Conservation (phyloP, 1,140 invertebrate species). For the Frieseomelitta varia region DNA sequence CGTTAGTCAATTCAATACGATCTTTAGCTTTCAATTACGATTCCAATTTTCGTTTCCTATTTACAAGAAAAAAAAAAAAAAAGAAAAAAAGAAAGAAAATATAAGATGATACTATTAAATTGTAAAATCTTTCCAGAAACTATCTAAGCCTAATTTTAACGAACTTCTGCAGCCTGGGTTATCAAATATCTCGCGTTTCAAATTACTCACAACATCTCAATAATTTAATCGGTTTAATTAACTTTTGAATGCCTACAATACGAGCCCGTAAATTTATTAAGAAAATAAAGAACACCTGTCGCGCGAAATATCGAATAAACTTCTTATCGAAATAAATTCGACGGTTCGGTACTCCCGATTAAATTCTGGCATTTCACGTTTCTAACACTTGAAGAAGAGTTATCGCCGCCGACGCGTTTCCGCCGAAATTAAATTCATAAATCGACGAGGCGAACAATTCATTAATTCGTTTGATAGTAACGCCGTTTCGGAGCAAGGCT, state of each 20-base stretch:
- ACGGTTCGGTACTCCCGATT: not conserved
- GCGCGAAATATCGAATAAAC: not conserved
- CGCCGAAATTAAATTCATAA: conserved; percentile 6
- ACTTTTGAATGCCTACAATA: not conserved
- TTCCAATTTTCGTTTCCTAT: not conserved
- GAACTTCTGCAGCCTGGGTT: accelerated
- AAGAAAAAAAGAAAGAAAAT: not conserved
- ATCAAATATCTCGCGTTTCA: not conserved
- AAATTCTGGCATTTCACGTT: not conserved
- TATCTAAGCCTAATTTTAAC: not conserved
- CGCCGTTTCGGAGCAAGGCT: not conserved
- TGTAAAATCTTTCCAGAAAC: not conserved
- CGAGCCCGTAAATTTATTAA: not conserved
- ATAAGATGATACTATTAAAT: too few species aligned
- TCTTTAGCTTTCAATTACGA: not conserved
- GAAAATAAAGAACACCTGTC: not conserved
- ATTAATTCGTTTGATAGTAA: not conserved
- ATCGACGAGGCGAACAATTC: not conserved
- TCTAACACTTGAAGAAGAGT: not conserved
- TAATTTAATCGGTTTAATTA: not conserved
- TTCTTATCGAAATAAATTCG: not conserved
- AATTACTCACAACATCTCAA: not conserved
- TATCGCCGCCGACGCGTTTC: not conserved
- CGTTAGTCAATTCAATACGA: too few species aligned
- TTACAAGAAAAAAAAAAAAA: not conserved